Base-by-base conservation (phyloP, 2,797 vertebrate species). In the Eospalax fontanierii region DNA sequence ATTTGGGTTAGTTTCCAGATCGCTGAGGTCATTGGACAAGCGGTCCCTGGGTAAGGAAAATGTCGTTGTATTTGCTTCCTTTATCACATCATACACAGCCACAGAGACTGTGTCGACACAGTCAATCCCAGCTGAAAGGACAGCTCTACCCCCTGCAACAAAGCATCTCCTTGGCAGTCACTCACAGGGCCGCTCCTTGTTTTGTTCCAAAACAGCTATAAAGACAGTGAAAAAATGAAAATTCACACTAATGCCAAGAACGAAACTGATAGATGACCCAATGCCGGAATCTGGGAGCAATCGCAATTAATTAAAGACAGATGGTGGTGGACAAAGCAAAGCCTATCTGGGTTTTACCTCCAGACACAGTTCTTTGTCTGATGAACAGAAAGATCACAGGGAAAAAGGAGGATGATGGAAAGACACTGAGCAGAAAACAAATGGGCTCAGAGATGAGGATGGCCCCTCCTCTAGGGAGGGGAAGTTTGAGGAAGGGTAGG, bases 281-380 rank as follows among this genome's bases (percentile, higher is more conserved):
- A 24, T 12, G 24, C 38, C 33, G 91, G 93, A 82, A 95, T 97
- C 96, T 97, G 96, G 95, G 97, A 97, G 96, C 97, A 95, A 97
- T 97, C 95, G 94, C 94, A 91, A 96, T 84, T 96, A 96, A 97
- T 95, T 95, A 95, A 95, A 97, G 97, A 94, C 97, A 97, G 95
- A 95, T 96, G 97, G 94, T 66, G 63, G 68, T 9, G 22, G 50
- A 88, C 87, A 28, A 70, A 87, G 91, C 85, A 88, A 96, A 96
- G 96, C 76, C 89, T 96, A 92, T 79, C 89, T 65, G 83, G 93
- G 87, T 89, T 97, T 96, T 80, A 96, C 96, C 95, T 93, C 87
- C 4, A 40, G 96, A 95, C 46, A 63, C n/a, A 82, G 87, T 61
- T 90, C 92, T 96, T 84, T 96, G 92, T 96, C 93, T 82, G 76